phyloP scores from a whole-genome alignment of 2,797 vertebrate genomes.

The Pelobates cultripes region DNA sequence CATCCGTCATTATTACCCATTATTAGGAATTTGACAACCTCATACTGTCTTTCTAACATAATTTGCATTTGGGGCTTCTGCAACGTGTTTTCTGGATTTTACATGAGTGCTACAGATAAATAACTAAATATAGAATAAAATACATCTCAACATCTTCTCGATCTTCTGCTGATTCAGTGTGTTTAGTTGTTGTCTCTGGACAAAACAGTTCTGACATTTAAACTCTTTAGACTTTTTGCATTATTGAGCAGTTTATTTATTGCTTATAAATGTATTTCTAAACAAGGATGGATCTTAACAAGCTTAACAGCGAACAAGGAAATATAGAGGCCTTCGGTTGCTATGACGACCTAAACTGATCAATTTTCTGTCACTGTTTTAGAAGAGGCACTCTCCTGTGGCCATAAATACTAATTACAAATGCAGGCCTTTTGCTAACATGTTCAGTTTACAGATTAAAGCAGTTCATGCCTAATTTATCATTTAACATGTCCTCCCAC shows the following conservation, averaged over 20 bases:
- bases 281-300: slow-evolving; percentile 62
- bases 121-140: too few relatives aligned
- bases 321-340: slow-evolving; percentile 69
- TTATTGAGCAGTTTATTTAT: slow-evolving; percentile 73
- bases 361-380: slow-evolving; percentile 82
- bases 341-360: slow-evolving; percentile 80
- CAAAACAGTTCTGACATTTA: slow-evolving; percentile 69
- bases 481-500: slow-evolving; percentile 74
- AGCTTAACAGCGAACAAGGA: slow-evolving; percentile 55
- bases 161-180: neutral
- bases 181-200: slow-evolving; percentile 65
- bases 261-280: slow-evolving; percentile 75
- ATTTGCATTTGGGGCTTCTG: slow-evolving; percentile 75
- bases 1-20: slow-evolving; percentile 75
- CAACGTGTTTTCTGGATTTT: slow-evolving; percentile 1
- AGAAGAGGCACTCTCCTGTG: slow-evolving; percentile 76
- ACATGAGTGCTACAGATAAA: neutral
- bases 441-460: slow-evolving; percentile 78
- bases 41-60: slow-evolving; percentile 66
- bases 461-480: slow-evolving; percentile 77
- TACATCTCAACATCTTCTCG: slow-evolving; percentile 48
- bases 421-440: slow-evolving; percentile 72
- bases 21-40: slow-evolving; percentile 76
- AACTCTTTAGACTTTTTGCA: slow-evolving; percentile 61
- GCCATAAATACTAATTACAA: slow-evolving; percentile 80